Evolutionary conservation across 2,113 vertebrate species (phyloP), one percentile per base, ranked within the genome.

Genomic region (Tauraco erythrolophus): DNA sequence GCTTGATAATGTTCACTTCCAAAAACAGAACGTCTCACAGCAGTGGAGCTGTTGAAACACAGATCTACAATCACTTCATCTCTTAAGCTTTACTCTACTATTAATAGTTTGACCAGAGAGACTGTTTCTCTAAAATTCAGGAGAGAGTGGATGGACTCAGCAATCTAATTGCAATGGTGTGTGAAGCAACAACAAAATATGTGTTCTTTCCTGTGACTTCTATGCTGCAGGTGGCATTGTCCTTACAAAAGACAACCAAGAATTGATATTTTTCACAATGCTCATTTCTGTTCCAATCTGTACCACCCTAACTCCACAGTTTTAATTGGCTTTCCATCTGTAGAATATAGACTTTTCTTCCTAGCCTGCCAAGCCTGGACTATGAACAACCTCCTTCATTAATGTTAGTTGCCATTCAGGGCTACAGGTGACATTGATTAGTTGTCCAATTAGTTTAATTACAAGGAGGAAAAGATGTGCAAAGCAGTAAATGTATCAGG

Each of bases 371-470:
- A 95, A 87, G 53, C 22, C 72, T 78, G 48, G 53, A 72, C 69
- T 91, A 24, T 10, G 53, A 96, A 57, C 83, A 94, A 60, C 53
- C 57, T 84, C 70, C n/a, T 95, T 88, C 82, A 86, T 94, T 93
- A 95, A 64, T 43, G 79, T 84, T 71, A 93, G 75, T 92, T 96
- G 92, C 64, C 89, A 86, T 88, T 96, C 87, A 92, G 75, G n/a
- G 23, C 66, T 91, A 77, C 57, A 81, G 61, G 50, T 64, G 37
- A 79, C 92, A 82, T 41, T 93, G 94, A 97, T 97, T 96, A 94
- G 91, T 91, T 89, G 61, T 90, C 87, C 72, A 95, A 86, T 96
- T 95, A 96, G 87, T 93, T 89, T 91, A 89, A 95, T 95, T 97
- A 95, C 77, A 54, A 79, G 74, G 54, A 95, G n/a, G 37, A 84